Evolutionary conservation across 2,113 vertebrate species (phyloP).

Genomic region (Plotosus lineatus): DNA sequence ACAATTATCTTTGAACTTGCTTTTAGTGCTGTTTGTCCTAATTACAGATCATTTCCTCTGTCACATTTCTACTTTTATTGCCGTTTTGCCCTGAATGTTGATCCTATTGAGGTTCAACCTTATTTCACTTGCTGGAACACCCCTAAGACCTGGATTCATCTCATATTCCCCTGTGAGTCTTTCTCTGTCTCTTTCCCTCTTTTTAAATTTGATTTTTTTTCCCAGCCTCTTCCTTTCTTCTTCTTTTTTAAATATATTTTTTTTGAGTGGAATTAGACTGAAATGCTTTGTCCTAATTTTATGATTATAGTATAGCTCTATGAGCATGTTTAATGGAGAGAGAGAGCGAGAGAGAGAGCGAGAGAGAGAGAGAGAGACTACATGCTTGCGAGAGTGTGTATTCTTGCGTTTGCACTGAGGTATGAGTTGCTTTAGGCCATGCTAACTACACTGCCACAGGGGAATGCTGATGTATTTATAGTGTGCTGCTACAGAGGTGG

Average conservation of each 20-base stretch:
- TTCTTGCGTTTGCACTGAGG: conserved; percentile 44
- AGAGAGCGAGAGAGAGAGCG: conserved; percentile 51
- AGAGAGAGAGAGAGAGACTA: conserved; percentile 49
- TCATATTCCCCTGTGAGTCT: conserved; percentile 53
- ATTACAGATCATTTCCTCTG: conserved; percentile 66
- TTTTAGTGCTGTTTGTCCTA: conserved; percentile 66
- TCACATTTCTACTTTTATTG: conserved; percentile 61
- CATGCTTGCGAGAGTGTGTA: conserved; percentile 45
- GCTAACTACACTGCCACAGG: conserved; percentile 57
- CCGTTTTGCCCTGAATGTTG: conserved; percentile 65
- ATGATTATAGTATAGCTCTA: conserved; percentile 42
- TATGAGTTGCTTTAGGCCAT: conserved; percentile 53
- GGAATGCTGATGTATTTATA: conserved; percentile 65
- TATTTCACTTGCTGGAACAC: conserved; percentile 63
- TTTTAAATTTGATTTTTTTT: conserved; percentile 53
- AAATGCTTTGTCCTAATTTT: conserved; percentile 69
- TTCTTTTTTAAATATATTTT: conserved; percentile 55
- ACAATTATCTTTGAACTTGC: conserved; percentile 66
- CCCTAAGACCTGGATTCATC: conserved; percentile 66
- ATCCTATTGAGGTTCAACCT: conserved; percentile 67
- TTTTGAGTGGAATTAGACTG: conserved; percentile 73
- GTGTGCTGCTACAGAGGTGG: conserved; percentile 62
- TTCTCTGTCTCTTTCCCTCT: conserved; percentile 36
- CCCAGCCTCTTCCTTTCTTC: conserved; percentile 7
- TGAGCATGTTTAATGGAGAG: conserved; percentile 30